Base-by-base conservation (phyloP, 2,113 vertebrate species). In the Saccopteryx bilineata region DNA sequence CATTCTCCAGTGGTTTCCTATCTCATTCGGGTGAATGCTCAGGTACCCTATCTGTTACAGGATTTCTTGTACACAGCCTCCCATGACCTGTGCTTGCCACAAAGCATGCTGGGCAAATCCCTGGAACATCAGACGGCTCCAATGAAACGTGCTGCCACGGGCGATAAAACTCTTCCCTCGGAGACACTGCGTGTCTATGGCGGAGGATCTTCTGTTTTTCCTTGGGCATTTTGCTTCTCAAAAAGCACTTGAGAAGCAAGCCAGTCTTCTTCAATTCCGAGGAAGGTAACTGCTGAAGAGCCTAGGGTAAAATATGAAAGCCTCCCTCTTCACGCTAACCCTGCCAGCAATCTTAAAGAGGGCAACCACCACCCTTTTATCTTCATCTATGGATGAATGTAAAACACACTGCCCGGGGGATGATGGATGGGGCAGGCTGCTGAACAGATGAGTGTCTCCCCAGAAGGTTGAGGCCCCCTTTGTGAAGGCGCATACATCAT, bases 311-410 rank as follows among this genome's bases (percentile, higher is more conserved):
- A 71, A 93, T 81, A 90, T 56, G 92, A 79, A 93, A 71, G 46
- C 14, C 81, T 88, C 87, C 83, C 23, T 95, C 85, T 33, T 23
- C 68, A 50, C 0, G 0, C 58, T 79, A 63, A 90, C 61, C 96
- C 92, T 15, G 26, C 52, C 71, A 46, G 92, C 74, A 5, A 3
- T 79, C 96, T 96, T 82, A 66, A 86, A 39, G 85, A 94, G 96
- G 92, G 84, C 92, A 86, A 28, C 61, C 33, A 39, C 81, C 31
- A 7, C 26, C 33, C 83, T 84, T 92, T 96, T 75, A 96, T 98
- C 97, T 96, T 96, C 92, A 96, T 95, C 97, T 75, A 63, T 81
- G 92, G 95, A 83, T 19, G 76, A 84, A 93, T 95, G 92, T 95
- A 95, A 94, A 95, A 75, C 90, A 88, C 14, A 2, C 80, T 58